Evolutionary conservation across 2,888 invertebrate species (phyloP).

Genomic region (Serrognathus titanus): DNA sequence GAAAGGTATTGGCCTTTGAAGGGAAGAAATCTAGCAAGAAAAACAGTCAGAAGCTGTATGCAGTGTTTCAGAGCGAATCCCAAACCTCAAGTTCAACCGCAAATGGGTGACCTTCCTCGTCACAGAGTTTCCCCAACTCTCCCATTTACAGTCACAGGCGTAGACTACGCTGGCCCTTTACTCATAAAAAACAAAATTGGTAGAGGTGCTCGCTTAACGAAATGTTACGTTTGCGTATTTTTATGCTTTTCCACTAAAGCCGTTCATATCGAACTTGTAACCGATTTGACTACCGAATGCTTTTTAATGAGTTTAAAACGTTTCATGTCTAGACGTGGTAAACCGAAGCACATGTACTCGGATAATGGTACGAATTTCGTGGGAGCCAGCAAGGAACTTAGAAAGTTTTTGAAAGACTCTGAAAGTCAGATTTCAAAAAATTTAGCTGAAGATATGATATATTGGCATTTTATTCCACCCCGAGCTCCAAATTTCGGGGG

Average conservation of each 20-base stretch:
- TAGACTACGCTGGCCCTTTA: conserved; percentile 22
- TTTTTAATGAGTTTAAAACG: conserved; percentile 35
- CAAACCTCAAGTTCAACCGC: background rate
- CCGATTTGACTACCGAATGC: conserved; percentile 30
- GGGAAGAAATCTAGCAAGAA: no score
- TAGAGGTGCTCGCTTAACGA: conserved; percentile 12
- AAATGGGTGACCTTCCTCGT: conserved; percentile 11
- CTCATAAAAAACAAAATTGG: conserved; percentile 9
- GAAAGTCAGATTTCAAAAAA: no score
- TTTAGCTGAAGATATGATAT: no score
- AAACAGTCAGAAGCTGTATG: background rate
- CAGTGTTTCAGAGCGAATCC: background rate
- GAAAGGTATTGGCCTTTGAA: conserved; percentile 10
- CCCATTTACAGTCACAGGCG: conserved; percentile 12
- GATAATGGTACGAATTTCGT: conserved; percentile 38
- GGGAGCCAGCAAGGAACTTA: conserved; percentile 30
- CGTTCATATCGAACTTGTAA: conserved; percentile 37
- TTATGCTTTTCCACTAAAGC: conserved; percentile 36
- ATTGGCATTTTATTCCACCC: no score
- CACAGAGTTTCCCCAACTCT: background rate
- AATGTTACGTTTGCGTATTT: conserved; percentile 28
- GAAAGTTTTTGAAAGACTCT: no score
- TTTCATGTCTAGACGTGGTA: conserved; percentile 34
- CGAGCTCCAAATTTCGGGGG: no score
- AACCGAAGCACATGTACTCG: conserved; percentile 26